Evolutionary conservation across 2,797 vertebrate genomes (phyloP).

Genomic region (Anabacerthia variegaticeps): DNA sequence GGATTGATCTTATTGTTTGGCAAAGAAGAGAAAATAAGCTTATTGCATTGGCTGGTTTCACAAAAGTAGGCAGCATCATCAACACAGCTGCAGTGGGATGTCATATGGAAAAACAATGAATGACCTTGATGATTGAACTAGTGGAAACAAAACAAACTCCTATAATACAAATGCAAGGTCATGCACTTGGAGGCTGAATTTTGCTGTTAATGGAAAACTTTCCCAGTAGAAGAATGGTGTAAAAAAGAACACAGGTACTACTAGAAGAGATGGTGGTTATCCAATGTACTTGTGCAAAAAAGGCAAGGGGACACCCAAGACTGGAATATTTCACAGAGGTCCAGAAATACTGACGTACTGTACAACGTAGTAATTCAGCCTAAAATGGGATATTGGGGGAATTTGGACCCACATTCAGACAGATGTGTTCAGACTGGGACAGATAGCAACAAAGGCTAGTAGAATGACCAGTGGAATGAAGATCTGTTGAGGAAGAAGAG

Average conservation of each 20-base stretch:
- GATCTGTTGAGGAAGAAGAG: neutral
- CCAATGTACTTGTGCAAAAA: neutral
- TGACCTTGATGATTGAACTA: neutral
- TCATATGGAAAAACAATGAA: neutral
- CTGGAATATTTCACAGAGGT: neutral
- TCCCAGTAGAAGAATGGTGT: neutral
- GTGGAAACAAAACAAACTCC: neutral
- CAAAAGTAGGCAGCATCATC: neutral
- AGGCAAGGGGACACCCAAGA: neutral
- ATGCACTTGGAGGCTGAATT: neutral
- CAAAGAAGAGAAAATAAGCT: neutral
- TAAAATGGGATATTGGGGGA: neutral
- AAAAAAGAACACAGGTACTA: neutral
- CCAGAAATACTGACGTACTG: neutral
- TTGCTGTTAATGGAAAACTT: neutral
- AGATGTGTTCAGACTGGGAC: neutral
- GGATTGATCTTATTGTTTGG: neutral
- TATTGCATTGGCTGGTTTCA: neutral
- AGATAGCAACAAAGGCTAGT: neutral
- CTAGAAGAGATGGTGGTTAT: neutral
- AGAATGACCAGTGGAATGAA: neutral
- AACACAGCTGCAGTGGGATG: neutral
- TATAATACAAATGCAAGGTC: neutral
- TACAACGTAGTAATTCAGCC: neutral
- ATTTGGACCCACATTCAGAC: neutral